Evolutionary conservation across 2,797 vertebrate genomes (phyloP), one percentile per base, ranked within the genome.

Genomic region (Gastrophryne carolinensis): DNA sequence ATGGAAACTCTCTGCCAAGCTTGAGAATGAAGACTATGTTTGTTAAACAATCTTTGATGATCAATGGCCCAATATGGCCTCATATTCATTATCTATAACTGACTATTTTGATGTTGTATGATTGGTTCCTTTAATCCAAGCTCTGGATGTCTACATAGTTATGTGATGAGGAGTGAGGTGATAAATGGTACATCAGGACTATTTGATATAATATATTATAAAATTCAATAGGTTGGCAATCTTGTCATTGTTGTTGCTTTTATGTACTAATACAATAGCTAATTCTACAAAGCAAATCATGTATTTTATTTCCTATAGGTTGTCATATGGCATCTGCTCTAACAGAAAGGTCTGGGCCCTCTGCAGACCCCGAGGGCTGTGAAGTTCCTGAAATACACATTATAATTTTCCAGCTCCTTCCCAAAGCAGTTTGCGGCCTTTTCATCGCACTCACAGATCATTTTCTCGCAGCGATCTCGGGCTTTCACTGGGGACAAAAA

Each of bases 371-470:
- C 75, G 19, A 62, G 17, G 3, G 27, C 49, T 1, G 80, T 61
- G 37, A 78, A 75, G 21, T 79, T 79, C 41, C 68, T 71, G 49
- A 81, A 73, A 29, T 56, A 68, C 1, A 56, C 17, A 19, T 77
- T 81, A 23, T 80, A 79, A 68, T 60, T 13, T 64, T 80, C 79
- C 44, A 81, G 65, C 27, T 81, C 50, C 30, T 82, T 81, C 13
- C 62, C 66, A 73, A 81, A 82, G 37, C 81, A 82, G 4, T 61
- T 65, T 58, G 81, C 78, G 0, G 78, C 72, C 49, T 81, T 82
- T 35, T 81, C 72, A 17, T 82, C 81, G 29, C 81, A 81, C 8
- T 82, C 78, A 1, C 81, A 81, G 0, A 58, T 32, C 54, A 82
- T 60, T 54, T 80, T 82, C 72, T 82, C 78, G 2, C 80, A 81